Evolutionary conservation across 2,797 vertebrate genomes (phyloP), one percentile per base, ranked within the genome.

Genomic region (Peromyscus eremicus): DNA sequence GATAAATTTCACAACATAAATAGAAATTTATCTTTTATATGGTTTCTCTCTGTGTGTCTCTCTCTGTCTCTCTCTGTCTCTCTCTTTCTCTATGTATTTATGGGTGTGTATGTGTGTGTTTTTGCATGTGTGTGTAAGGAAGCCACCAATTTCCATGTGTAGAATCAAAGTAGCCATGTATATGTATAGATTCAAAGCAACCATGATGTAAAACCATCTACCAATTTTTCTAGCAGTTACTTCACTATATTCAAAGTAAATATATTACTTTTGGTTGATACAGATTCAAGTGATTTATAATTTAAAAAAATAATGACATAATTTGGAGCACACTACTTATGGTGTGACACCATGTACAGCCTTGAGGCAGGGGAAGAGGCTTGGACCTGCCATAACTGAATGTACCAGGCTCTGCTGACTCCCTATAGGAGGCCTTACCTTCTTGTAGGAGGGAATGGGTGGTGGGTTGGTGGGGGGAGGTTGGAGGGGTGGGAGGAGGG

Each of bases 191-290:
- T 29, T 91, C 21, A 85, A 13, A 75, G 32, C 66, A 80, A 3
- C 11, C 17, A 94, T 70, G 37, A 32, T 52, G 29, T 79, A 79
- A 57, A 80, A 57, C 5, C 34, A n/a, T 57, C 52, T 57, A 57
- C 11, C 17, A 81, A 25, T 25, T n/a, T 81, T 81, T 23, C 52
- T 81, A 81, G 49, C 34, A 81, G 32, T n/a, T 90, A 76, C 2
- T 77, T 94, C 8, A 68, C 2, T 19, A 29, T 60, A 75, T 79
- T 92, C 4, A 6, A 92, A 93, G 94, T 94, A 27, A 87, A 90
- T 70, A 76, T 60, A 68, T 84, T 91, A 71, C 10, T 91, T 94
- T 87, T 55, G 1, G 64, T 37, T 37, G 64, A 71, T 12, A 89
- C 23, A 40, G 43, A 76, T 71, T 3, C 6, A 94, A 34, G 43